Base-by-base conservation (phyloP, 1,140 invertebrate species). In the Tetragonula clypearis region DNA sequence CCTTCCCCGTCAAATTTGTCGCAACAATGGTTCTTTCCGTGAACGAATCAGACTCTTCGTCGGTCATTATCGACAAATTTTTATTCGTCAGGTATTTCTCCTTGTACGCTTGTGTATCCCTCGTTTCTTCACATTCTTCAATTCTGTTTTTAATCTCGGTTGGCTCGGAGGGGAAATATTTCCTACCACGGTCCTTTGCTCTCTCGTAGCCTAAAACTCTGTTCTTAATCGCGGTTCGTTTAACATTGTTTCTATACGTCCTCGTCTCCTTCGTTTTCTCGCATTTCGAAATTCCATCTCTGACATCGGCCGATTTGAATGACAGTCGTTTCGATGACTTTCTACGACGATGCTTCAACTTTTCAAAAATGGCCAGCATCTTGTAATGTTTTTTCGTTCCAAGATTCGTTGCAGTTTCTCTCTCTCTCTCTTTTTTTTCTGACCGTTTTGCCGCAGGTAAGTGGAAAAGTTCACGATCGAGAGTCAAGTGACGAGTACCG, bases 31-130 rank as follows among this genome's bases (percentile, higher is more conserved):
- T 66, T 3, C 71, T 75, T 1, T 35, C 56, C 15, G 73, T 49
- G 12, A 81, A 79, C 2, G 66, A 73, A 11, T 74, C 87, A 17
- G 73, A 82, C 49, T 85, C 82, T 3, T 79, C 82, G 35, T 92
- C 91, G 0, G 88, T 92, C 75, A 92, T 71, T 30, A 92, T 92
- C 1, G 91, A 92, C 23, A 92, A 14, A 72, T 88, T 87, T 49
- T 69, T 86, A 23, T 90, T 74, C 2, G 0, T 85, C 26, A 85
- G 56, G 12, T 82, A 80, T n/a, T 80, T 58, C 11, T 58, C 8
- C 6, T 66, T 19, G 21, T 26, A 55, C 0, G 15, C 4, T 3
- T 8, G 5, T 9, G 58, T 53, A 1, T 26, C 41, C 2, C 19
- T 41, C 12, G 9, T 55, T 49, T 26, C 14, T 0, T 60, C 12